Evolutionary conservation across 2,888 invertebrate genomes (phyloP).

Genomic region (Aphodius granarius): DNA sequence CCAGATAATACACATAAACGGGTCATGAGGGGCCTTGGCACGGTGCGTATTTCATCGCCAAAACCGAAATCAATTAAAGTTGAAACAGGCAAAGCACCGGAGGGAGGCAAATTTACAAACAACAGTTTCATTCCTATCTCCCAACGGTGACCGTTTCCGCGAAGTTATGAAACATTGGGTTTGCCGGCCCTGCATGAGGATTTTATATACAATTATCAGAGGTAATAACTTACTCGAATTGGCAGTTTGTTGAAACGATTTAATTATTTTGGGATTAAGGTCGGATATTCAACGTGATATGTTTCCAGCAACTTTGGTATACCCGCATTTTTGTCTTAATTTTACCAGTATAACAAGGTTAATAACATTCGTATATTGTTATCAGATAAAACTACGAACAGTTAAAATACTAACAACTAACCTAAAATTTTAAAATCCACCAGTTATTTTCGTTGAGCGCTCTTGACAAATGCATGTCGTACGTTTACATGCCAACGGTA

Average conservation of each 20-base stretch:
- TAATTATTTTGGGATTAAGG: not conserved
- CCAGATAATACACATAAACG: not conserved
- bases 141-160: not conserved
- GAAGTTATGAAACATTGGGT: not conserved
- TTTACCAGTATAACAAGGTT: no score
- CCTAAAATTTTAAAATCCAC: no score
- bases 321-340: no score
- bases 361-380: no score
- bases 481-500: constrained; percentile 35
- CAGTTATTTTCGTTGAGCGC: constrained; percentile 36
- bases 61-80: not conserved
- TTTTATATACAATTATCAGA: not conserved
- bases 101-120: not conserved
- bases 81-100: not conserved
- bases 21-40: not conserved
- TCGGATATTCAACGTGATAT: no score
- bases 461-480: constrained; percentile 43
- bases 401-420: no score
- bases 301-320: no score
- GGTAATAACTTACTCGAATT: not conserved
- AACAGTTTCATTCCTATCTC: not conserved
- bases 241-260: not conserved
- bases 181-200: not conserved
- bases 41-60: not conserved
- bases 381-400: no score